Evolutionary conservation across 2,113 vertebrate genomes (phyloP).

Genomic region (Gorsachius goisagi): DNA sequence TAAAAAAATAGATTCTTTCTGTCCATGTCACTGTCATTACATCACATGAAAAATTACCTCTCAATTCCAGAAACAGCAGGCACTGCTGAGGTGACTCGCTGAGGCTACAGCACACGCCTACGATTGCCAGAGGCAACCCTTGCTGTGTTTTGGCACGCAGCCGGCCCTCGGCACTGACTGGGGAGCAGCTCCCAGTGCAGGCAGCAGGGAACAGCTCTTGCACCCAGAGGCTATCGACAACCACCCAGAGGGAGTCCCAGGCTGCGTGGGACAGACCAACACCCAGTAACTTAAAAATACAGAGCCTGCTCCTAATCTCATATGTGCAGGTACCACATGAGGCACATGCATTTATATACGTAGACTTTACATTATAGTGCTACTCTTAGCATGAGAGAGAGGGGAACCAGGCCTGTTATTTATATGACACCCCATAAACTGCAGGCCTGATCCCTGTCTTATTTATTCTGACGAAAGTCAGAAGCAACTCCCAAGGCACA

Average conservation of each 20-base stretch:
- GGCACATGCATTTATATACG: too few species aligned
- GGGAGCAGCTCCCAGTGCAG: not conserved
- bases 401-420: not conserved
- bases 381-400: not conserved
- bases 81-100: accelerated
- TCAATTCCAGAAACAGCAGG: not conserved
- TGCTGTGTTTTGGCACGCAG: accelerated
- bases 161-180: accelerated
- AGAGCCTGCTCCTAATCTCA: not conserved
- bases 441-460: not conserved
- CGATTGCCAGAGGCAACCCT: not conserved
- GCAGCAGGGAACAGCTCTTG: not conserved
- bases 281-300: too few species aligned
- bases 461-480: not conserved
- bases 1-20: not conserved
- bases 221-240: not conserved
- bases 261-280: not conserved
- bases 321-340: accelerated
- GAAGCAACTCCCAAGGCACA: not conserved
- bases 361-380: accelerated
- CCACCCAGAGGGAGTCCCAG: not conserved
- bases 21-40: not conserved
- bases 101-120: not conserved
- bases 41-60: not conserved
- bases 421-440: not conserved